These are phyloP conservation scores for Alosa alosa DNA, from an alignment of 2,113 vertebrate genomes.

Conservation along the genomic window DNA sequence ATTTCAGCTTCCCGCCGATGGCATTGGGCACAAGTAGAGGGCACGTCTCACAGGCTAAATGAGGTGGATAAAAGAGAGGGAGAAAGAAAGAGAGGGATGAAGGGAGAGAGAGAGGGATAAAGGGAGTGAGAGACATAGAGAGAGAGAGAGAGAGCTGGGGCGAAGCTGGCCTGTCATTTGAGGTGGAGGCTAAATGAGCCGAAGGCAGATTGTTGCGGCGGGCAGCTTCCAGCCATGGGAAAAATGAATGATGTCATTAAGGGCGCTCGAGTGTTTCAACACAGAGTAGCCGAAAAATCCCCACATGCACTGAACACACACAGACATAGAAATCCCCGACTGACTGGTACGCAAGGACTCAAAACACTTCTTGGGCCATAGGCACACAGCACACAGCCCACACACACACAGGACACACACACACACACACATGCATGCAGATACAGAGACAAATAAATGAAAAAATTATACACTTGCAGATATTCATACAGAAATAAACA, in stretches of 20 bases:
- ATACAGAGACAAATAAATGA: not conserved
- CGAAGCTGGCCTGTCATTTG: not conserved
- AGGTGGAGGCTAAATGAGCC: not conserved
- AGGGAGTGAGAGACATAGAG: not conserved
- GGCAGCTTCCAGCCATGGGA: not conserved
- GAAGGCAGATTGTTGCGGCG: not conserved
- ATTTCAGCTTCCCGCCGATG: not conserved
- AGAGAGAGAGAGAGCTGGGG: not conserved
- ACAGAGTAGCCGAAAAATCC: not conserved
- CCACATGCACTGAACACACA: slow-evolving; percentile 15
- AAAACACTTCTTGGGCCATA: not conserved
- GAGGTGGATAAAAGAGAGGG: not conserved
- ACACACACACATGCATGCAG: not conserved
- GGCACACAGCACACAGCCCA: slow-evolving; percentile 24
- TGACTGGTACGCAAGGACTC: not conserved
- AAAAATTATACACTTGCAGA: not conserved
- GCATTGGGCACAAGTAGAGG: not conserved
- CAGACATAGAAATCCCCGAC: slow-evolving; percentile 26
- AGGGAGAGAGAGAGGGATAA: not conserved
- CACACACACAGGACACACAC: slow-evolving; percentile 13
- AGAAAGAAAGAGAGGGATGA: not conserved
- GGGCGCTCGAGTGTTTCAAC: slow-evolving; percentile 29
- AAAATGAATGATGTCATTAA: slow-evolving; percentile 20
- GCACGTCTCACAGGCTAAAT: not conserved
- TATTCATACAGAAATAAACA: not conserved